A percentile compares a stretch with the other conserved stretches of the same genome.
phyloP scores from a whole-genome alignment of 2,888 invertebrate genomes.

The Mesoligia furuncula region DNA sequence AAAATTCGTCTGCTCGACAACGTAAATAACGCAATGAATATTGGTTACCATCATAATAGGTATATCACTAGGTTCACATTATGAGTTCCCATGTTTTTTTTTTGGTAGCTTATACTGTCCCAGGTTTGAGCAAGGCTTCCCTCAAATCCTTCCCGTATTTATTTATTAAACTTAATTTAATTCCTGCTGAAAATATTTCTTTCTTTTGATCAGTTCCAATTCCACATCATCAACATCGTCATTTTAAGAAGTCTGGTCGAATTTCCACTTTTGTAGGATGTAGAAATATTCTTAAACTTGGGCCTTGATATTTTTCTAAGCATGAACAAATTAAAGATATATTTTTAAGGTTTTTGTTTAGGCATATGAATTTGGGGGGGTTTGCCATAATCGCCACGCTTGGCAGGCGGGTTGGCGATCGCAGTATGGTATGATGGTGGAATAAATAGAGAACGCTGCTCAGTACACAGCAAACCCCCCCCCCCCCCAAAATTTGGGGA shows the following conservation, averaged over 20 bases:
- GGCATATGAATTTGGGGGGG: neutral
- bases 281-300: neutral
- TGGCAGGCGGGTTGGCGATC: too few species aligned
- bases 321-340: neutral
- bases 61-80: neutral
- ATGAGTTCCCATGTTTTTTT: neutral
- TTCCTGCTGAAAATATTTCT: neutral
- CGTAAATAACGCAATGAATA: too few species aligned
- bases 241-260: neutral
- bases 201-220: neutral
- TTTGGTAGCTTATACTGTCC: neutral
- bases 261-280: neutral
- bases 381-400: too few species aligned
- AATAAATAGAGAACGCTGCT: too few species aligned
- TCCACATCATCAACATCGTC: neutral
- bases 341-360: neutral
- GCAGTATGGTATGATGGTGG: too few species aligned
- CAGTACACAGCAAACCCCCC: too few species aligned
- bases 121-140: neutral
- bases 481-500: too few species aligned
- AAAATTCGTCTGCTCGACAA: neutral
- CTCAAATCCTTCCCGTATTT: neutral
- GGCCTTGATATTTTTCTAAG: neutral
- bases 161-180: too few species aligned
- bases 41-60: neutral